phyloP scores from a whole-genome alignment of 2,888 invertebrate genomes.

The Campopleginae sp. region DNA sequence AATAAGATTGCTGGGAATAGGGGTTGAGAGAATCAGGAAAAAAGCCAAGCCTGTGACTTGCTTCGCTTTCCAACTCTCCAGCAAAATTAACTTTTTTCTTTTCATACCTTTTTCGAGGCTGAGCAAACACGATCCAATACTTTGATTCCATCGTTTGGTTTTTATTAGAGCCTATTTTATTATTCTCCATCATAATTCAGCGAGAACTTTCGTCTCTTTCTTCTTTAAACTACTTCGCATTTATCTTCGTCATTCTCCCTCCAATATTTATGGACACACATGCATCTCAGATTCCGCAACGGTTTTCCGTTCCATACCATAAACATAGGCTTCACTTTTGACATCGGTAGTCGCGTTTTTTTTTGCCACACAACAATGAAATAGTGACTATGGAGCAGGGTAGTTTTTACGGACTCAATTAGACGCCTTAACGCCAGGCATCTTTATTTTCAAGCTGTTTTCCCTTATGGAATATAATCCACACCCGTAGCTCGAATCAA shows the following conservation, averaged over 20 bases:
- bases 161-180: background rate
- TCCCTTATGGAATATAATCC: conserved; percentile 28
- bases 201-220: background rate
- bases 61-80: background rate
- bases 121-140: background rate
- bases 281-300: background rate
- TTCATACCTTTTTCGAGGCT: background rate
- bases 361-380: conserved; percentile 17
- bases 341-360: background rate
- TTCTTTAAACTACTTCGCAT: background rate
- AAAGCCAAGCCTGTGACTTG: conserved; percentile 13
- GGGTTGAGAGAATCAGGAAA: conserved; percentile 35
- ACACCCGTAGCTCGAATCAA: conserved; percentile 31
- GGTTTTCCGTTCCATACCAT: conserved; percentile 19
- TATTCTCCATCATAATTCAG: background rate
- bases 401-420: conserved; percentile 60
- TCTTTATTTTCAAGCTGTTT: conserved; percentile 33
- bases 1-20: conserved; percentile 47
- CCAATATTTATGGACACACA: background rate
- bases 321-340: background rate
- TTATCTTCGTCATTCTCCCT: conserved; percentile 10
- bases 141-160: too few relatives aligned
- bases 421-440: conserved; percentile 54
- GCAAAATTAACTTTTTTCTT: background rate
- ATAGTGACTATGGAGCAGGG: conserved; percentile 29